Evolutionary conservation across 2,797 vertebrate species (phyloP).

Genomic region (Malurus splendens): DNA sequence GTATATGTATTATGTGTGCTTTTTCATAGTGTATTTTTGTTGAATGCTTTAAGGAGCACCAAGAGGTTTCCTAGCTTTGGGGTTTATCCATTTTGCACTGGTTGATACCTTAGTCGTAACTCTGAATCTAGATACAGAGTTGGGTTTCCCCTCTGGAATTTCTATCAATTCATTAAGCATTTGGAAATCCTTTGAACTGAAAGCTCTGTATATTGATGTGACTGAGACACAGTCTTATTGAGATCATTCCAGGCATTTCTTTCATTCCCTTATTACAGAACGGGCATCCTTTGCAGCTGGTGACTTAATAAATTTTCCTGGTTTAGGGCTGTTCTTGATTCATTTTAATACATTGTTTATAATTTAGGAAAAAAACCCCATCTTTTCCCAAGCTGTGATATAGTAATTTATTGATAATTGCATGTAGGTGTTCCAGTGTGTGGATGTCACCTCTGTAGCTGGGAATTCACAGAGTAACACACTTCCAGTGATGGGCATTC

Average conservation of each 20-base stretch:
- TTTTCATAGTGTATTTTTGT: background rate
- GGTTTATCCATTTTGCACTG: background rate
- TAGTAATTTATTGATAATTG: background rate
- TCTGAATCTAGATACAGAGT: background rate
- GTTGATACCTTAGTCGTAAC: background rate
- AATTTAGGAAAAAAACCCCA: background rate
- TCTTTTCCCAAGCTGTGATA: background rate
- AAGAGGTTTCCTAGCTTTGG: background rate
- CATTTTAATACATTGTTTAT: background rate
- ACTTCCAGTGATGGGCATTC: background rate
- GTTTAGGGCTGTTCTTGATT: background rate
- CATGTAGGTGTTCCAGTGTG: background rate
- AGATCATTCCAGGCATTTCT: conserved; percentile 24
- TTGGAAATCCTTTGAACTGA: conserved; percentile 4
- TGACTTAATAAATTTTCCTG: background rate
- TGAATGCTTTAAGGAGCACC: background rate
- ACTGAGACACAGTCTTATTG: background rate
- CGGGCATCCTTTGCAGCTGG: background rate
- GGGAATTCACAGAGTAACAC: background rate
- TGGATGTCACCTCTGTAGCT: background rate
- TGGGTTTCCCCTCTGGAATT: background rate
- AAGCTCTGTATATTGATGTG: background rate
- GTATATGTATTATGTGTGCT: background rate
- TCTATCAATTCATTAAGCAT: background rate
- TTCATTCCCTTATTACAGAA: background rate